Base-by-base conservation (phyloP, 2,888 invertebrate species). In the Apeira syringaria region DNA sequence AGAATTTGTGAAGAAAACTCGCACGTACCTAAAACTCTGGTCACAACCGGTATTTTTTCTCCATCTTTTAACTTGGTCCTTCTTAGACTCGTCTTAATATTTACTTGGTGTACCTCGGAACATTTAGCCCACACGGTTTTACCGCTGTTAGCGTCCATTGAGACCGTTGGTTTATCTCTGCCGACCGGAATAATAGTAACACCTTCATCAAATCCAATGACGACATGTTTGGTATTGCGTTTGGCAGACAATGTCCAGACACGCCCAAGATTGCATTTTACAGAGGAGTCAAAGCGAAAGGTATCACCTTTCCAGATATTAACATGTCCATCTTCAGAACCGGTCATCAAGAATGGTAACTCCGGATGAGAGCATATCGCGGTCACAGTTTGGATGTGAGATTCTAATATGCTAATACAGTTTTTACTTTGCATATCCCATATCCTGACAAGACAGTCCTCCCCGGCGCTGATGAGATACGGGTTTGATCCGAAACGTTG, bases 351-450 rank as follows among this genome's bases (percentile, higher is more conserved):
- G 2, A 30, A n/a, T 0, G 28, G 33, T 2, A 15, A 17, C 1
- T 41, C 22, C 5, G 41, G 22, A 5, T 29, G 27, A 15, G 7
- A 34, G 9, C 34, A 22, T 12, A 36, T 31, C 1, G 36, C 30
- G 4, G 26, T 15, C n/a, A 43, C 31, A 13, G 8, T 22, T 7
- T 20, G 9, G 3, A 6, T 13, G 22, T 36, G 58, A 79, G 79
- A 94, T 79, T 98, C 98, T 37, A 99, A 86, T 0, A 98, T 99
- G 76, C 99, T 98, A 0, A 99, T 98, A 78, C 99, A 99, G 0
- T 98, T 98, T 87, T 98, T 99, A 82, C 98, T 99, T 81, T 99
- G 96, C 79, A 99, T 99, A 75, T 99, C 99, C 99, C 99, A 99
- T 61, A 99, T 99, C 86, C 98, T 99, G 1, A 98, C 98, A 17